Percentiles rank a stretch among this genome's conserved stretches.
Evolutionary conservation across 1,140 invertebrate genomes (phyloP).

Genomic region (Drosophila asahinai): DNA sequence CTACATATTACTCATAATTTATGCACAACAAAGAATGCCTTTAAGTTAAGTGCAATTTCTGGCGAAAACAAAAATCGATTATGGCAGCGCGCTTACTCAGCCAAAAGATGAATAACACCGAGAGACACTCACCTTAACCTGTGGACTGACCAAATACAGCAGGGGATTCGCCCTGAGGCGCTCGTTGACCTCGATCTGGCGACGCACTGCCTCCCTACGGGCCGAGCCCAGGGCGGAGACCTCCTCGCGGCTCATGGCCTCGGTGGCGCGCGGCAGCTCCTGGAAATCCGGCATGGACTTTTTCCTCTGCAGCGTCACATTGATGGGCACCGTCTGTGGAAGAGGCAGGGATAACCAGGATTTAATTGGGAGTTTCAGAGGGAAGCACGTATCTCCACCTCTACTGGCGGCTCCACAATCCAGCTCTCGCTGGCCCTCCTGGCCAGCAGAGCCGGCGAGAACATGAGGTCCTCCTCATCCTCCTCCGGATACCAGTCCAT

Average conservation of each 20-base stretch:
- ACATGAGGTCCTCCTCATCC: slow-evolving; percentile 93
- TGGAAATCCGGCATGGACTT: slow-evolving; percentile 98
- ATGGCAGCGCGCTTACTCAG: slow-evolving; percentile 10
- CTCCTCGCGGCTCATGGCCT: slow-evolving; percentile 96
- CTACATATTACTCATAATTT: slow-evolving; percentile 11
- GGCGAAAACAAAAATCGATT: slow-evolving; percentile 6
- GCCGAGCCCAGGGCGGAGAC: slow-evolving; percentile 96
- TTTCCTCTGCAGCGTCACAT: slow-evolving; percentile 92
- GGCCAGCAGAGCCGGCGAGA: slow-evolving; percentile 93
- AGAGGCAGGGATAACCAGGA: slow-evolving; percentile 19
- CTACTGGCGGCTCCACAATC: slow-evolving; percentile 93
- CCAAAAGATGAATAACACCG: neutral
- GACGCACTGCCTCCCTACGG: slow-evolving; percentile 95
- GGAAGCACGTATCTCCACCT: slow-evolving; percentile 85
- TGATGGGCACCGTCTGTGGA: slow-evolving; percentile 89
- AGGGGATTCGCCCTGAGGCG: slow-evolving; percentile 96
- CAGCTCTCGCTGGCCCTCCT: slow-evolving; percentile 93
- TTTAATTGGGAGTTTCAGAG: neutral
- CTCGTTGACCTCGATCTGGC: slow-evolving; percentile 96
- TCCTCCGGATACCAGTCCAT: slow-evolving; percentile 90
- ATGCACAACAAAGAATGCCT: neutral
- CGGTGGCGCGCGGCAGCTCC: slow-evolving; percentile 90
- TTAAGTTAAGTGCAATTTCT: slow-evolving; percentile 8
- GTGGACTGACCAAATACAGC: slow-evolving; percentile 97
- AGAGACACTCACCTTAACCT: slow-evolving; percentile 94